Evolutionary conservation across 2,113 vertebrate species (phyloP).

Genomic region (Verasper variegatus): DNA sequence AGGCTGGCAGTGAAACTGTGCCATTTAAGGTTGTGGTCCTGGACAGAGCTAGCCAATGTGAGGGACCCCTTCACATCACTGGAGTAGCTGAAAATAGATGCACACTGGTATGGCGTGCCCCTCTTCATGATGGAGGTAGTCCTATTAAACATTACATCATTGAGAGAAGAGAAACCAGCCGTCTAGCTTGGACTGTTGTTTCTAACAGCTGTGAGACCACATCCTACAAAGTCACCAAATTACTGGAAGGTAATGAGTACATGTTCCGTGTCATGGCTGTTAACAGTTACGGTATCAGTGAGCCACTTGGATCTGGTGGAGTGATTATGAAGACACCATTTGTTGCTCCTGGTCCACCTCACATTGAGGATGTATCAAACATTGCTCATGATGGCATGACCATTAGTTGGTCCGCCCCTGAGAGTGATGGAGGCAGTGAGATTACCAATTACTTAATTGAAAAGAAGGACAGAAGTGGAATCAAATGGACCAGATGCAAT

Average conservation of each 20-base stretch:
- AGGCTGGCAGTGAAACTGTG: constrained; percentile 91
- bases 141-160: constrained; percentile 92
- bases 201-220: constrained; percentile 87
- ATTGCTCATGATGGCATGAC: constrained; percentile 98
- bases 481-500: constrained; percentile 97
- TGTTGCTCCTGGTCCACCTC: constrained; percentile 90
- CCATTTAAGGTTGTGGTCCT: constrained; percentile 92
- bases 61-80: constrained; percentile 90
- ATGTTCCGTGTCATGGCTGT: constrained; percentile 97
- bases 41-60: constrained; percentile 91
- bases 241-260: constrained; percentile 96
- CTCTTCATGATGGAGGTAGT: constrained; percentile 92
- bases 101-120: constrained; percentile 89
- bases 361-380: constrained; percentile 90
- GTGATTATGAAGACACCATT: constrained; percentile 96
- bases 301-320: constrained; percentile 89
- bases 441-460: constrained; percentile 93
- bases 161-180: constrained; percentile 97
- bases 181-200: constrained; percentile 96
- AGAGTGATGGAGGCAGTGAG: constrained; percentile 92
- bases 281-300: constrained; percentile 93
- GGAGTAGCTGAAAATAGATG: constrained; percentile 94
- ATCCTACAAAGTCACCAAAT: constrained; percentile 94
- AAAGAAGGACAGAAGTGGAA: constrained; percentile 94
- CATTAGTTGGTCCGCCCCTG: constrained; percentile 92